Evolutionary conservation across 2,888 invertebrate genomes (phyloP).

Genomic region (Sphinx pinastri): DNA sequence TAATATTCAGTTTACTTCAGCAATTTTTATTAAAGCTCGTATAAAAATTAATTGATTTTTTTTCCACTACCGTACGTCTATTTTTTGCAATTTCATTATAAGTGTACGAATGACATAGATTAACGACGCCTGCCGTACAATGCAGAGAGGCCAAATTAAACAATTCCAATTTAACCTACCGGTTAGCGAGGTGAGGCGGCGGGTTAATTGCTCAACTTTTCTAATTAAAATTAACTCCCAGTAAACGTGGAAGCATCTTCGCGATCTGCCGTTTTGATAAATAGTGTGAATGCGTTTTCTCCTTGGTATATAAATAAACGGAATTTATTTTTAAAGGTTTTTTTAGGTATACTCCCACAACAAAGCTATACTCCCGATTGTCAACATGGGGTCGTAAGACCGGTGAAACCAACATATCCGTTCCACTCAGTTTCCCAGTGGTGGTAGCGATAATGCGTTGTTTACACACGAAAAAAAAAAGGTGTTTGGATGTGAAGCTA

Average conservation of each 20-base stretch:
- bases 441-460: no score
- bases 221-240: constrained; percentile 62
- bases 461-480: no score
- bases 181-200: constrained; percentile 50
- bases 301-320: not conserved
- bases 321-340: not conserved
- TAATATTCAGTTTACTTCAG: no score
- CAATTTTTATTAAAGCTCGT: no score
- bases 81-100: constrained; percentile 35
- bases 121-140: constrained; percentile 48
- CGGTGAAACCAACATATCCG: no score
- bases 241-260: constrained; percentile 38
- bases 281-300: constrained; percentile 22
- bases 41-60: not conserved
- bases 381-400: no score
- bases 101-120: constrained; percentile 48
- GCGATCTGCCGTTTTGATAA: constrained; percentile 27
- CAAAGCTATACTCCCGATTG: no score
- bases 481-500: no score
- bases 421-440: no score
- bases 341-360: not conserved
- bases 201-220: constrained; percentile 64
- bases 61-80: constrained; percentile 3
- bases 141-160: constrained; percentile 55
- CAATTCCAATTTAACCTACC: constrained; percentile 63